Evolutionary conservation across 2,797 vertebrate genomes (phyloP).

Genomic region (Phataginus tricuspis): DNA sequence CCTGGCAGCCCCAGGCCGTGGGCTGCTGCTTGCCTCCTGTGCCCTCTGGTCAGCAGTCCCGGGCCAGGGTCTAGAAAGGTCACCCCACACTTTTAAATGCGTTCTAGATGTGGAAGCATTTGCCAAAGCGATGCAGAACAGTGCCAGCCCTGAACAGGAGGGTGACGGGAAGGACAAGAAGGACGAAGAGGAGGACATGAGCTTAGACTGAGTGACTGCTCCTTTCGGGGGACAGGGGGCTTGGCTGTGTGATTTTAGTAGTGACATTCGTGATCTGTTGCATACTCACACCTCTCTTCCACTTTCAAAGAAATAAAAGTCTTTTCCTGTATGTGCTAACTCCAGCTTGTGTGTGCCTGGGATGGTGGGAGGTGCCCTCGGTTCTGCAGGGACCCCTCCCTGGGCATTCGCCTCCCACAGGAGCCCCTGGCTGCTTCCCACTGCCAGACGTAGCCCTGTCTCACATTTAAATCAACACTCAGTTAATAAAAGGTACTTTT

Average conservation of each 20-base stretch:
- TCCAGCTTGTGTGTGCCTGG: background rate
- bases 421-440: too few relatives aligned
- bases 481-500: background rate
- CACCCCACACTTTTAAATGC: fast-evolving
- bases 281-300: background rate
- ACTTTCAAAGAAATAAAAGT: background rate
- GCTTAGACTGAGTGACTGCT: conserved; percentile 91
- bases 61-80: fast-evolving
- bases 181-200: conserved; percentile 98
- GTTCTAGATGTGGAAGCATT: conserved; percentile 96
- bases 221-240: too few relatives aligned
- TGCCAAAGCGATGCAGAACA: conserved; percentile 97
- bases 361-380: background rate
- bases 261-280: background rate
- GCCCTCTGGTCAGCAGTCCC: background rate
- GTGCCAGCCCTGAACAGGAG: conserved; percentile 90
- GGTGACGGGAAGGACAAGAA: conserved; percentile 95
- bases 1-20: background rate
- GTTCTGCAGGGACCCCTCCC: background rate
- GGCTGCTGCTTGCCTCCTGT: fast-evolving
- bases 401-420: too few relatives aligned
- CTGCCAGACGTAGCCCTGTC: background rate
- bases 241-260: background rate
- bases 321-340: background rate
- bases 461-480: background rate